Evolutionary conservation across 2,888 invertebrate species (phyloP), one percentile per base, ranked within the genome.

Genomic region (Tridacna gigas): DNA sequence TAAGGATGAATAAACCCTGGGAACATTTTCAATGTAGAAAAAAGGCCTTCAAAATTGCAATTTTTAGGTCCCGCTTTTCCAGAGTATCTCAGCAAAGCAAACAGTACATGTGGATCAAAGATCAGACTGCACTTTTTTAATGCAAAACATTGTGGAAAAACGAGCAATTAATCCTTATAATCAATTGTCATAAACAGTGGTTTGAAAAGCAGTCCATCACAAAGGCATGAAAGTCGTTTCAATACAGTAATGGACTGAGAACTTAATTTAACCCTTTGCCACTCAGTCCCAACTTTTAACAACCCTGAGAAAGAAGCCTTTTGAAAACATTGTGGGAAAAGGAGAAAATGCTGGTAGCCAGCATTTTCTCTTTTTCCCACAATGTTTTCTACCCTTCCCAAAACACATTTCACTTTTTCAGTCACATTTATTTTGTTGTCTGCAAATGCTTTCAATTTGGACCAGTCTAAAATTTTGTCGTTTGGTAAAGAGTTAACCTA

Each of bases 91-190:
- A 4, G n/a, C 18, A 5, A 5, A 56, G n/a, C 2, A 4, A 9
- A 18, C 18, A 56, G n/a, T n/a, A n/a, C n/a, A 20, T 56, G n/a
- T n/a, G 9, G 9, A 63, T 63, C 13, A 22, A 63, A 2, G 37
- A 4, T 37, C 37, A 37, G 3, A 37, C 37, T 37, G 37, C 37
- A 37, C 3, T 37, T 4, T 4, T 37, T 4, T 2, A 11, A 13
- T 63, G 22, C 22, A 63, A 20, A 63, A 63, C 63, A n/a, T 63
- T 63, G 63, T n/a, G 63, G n/a, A 12, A 63, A 63, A 63, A 63
- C 9, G 25, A 63, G 20, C n/a, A 63, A 63, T n/a, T 63, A 3
- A 5, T 63, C 1, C 12, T 63, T 13, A n/a, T 22, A 20, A n/a
- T 22, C 63, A 63, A n/a, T 63, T 63, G n/a, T 22, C n/a, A 13